Evolutionary conservation across 2,797 vertebrate species (phyloP), one percentile per base, ranked within the genome.

Genomic region (Sebastes kiyomatsui): DNA sequence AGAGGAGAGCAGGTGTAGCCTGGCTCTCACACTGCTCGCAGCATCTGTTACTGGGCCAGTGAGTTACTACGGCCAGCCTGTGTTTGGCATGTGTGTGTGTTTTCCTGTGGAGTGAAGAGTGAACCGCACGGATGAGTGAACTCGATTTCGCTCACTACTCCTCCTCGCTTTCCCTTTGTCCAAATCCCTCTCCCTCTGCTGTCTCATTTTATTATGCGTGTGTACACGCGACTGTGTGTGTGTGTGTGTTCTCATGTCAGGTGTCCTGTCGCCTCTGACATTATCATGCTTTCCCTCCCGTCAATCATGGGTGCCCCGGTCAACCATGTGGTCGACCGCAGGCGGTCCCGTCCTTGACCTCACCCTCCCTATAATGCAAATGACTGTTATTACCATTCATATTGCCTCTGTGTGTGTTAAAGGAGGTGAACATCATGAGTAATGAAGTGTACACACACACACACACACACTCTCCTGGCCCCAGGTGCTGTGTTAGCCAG

Each of bases 21-120:
- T 6, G 55, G 84, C 89, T 72, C 85, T 77, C 84, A 79, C 76
- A 88, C 78, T 78, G 87, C 89, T 88, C 82, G 6, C 73, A 89
- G 90, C 93, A 94, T 94, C 93, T 94, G 93, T 90, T 93, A 42
- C 87, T 82, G 88, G 87, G 87, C 82, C 84, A 66, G 66, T 60
- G 62, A 86, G 87, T 82, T 82, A 81, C 68, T 85, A 69, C 59
- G 56, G 88, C 86, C 87, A 80, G 92, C 42, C 81, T 87, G 87
- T 68, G 80, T 83, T 81, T 84, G 72, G 87, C 64, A 32, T 80
- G 79, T 67, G 67, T 38, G 67, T 49, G 22, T 49, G 52, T 82
- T 42, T 73, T 49, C n/a, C n/a, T 61, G 35, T 18, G 72, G 55
- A 62, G 42, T 71, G 71, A 42, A 61, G 67, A 78, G 82, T 35